Evolutionary conservation across 2,888 invertebrate species (phyloP), one percentile per base, ranked within the genome.

Genomic region (Watsonalla cultraria): DNA sequence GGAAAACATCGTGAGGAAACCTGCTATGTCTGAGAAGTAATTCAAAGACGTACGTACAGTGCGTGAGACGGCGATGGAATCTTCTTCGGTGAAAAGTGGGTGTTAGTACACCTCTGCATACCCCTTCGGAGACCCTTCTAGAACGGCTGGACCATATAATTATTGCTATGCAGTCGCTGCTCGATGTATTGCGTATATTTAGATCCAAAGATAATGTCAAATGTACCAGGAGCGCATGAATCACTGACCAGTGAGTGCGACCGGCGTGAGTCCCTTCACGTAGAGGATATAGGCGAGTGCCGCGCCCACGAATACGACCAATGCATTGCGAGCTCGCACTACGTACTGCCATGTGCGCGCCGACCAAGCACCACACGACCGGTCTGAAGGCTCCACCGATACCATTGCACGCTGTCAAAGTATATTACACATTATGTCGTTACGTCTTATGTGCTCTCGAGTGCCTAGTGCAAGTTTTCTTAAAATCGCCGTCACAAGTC

Each of bases 311-410:
- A 96, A 86, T 15, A 97, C 96, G 2, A 95, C 94, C 11, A 97
- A 78, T 0, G 96, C 96, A 83, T 97, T 97, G 54, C 96, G 90
- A 0, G 94, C 94, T 33, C 96, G 86, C 0, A 94, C 93, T 11
- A 93, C 65, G 68, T 85, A 78, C 56, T 65, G 59, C 69, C 81
- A 78, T 5, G 57, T 60, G 1, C 54, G 58, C 0, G 80, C 74
- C 2, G 65, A 6, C 4, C 62, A 49, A 2, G 58, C 48, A 11
- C 8, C 42, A 11, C 42, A 42, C 11, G 42, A 42, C 11, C 42
- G 42, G 42, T 42, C 42, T 11, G 42, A 42, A 8, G 42, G 42
- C 0, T 42, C 42, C 8, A 42, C 42, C 8, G 42, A 42, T 11
- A 42, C 11, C 42, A 42, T 42, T 11, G 42, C 11, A 2, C 8